A percentile compares a stretch with the other conserved stretches of the same genome.
These are phyloP conservation scores for Epinotia brunnichana DNA, from an alignment of 2,888 invertebrate genomes.

Conservation along the genomic window DNA sequence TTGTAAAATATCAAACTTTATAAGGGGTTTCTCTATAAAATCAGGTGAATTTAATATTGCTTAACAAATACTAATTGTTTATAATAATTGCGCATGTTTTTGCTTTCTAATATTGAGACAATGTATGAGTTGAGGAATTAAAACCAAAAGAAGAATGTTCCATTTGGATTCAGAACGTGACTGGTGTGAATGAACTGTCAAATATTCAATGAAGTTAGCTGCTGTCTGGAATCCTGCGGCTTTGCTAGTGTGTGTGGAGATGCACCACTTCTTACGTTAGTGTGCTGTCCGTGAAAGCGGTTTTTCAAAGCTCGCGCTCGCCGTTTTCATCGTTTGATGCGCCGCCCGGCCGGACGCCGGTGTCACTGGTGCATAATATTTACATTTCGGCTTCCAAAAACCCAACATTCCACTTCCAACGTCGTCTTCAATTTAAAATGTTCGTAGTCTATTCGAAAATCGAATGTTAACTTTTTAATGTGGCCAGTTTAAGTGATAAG, in stretches of 20 bases:
- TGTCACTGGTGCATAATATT: slow-evolving; percentile 53
- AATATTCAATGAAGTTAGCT: slow-evolving; percentile 74
- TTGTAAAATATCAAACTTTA: too few relatives aligned
- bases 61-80: background rate
- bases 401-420: slow-evolving; percentile 57
- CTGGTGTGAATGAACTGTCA: slow-evolving; percentile 78
- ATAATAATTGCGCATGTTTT: background rate
- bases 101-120: background rate
- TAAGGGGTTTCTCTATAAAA: too few relatives aligned
- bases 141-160: slow-evolving; percentile 7
- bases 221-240: slow-evolving; percentile 63
- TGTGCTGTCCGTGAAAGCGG: slow-evolving; percentile 68
- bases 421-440: slow-evolving; percentile 60
- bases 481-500: slow-evolving; percentile 59
- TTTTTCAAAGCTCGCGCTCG: slow-evolving; percentile 53
- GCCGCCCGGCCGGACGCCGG: slow-evolving; percentile 55
- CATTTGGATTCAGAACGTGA: slow-evolving; percentile 53
- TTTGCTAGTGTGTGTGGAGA: slow-evolving; percentile 54
- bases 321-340: slow-evolving; percentile 58
- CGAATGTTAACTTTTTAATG: slow-evolving; percentile 46
- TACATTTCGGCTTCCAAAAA: slow-evolving; percentile 55
- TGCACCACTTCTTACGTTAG: slow-evolving; percentile 54
- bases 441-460: slow-evolving; percentile 53
- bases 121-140: background rate
- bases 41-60: too few relatives aligned